Evolutionary conservation across 2,113 vertebrate genomes (phyloP), one percentile per base, ranked within the genome.

Genomic region (Burhinus oedicnemus): DNA sequence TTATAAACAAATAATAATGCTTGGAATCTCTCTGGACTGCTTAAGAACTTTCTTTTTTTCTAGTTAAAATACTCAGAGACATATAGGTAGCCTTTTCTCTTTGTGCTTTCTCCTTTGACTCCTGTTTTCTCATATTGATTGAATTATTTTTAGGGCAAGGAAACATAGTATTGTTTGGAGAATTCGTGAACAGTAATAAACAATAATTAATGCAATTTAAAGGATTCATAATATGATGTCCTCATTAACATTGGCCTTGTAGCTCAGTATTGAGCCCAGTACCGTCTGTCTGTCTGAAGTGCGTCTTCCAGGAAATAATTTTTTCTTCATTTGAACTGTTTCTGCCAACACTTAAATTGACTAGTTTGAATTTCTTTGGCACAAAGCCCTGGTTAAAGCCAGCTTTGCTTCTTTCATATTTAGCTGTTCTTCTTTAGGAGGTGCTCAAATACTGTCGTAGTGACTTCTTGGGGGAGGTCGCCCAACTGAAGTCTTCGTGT

Each of bases 331-430:
- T 89, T 42, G 40, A 83, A 18, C 55, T 64, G 44, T 81, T 84
- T 78, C 80, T 94, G 75, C 92, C 90, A 93, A 23, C 62, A 62
- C 36, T 86, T 90, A 69, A 65, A 77, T 49, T 30, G 52, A 54
- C 58, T 58, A 4, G 34, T 69, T 74, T 60, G 40, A 88, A 83
- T 93, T 80, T 90, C 44, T 93, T 96, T 90, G 95, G 75, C 92
- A 88, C 22, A 54, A 83, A 77, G 51, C 71, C 58, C 70, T 72
- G 12, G 38, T 84, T 93, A 45, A 91, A 88, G 49, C 44, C 79
- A 62, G 45, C 70, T 95, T 90, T 80, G 12, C 44, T 88, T 69
- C 75, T 84, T 88, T 83, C 60, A 2, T 61, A 51, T 85, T 65
- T 72, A 71, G 26, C 57, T 76, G 9, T 52, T 66, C 20, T 78